Evolutionary conservation across 1,140 invertebrate species (phyloP).

Genomic region (Chironomus tepperi): DNA sequence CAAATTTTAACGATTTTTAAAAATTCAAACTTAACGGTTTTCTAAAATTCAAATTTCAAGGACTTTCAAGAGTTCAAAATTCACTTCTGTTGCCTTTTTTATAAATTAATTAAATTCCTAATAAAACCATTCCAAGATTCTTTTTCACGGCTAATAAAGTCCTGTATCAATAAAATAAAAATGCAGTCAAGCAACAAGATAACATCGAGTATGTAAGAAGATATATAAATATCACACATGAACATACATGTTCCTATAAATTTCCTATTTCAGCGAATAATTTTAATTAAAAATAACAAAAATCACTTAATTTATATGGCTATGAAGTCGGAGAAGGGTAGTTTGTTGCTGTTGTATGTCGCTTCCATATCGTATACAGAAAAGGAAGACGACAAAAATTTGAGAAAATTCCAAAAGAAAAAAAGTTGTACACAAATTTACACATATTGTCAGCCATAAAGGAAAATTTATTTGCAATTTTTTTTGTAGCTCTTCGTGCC

Average conservation of each 20-base stretch:
- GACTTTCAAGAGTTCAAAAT: not conserved
- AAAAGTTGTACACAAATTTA: constrained; percentile 16
- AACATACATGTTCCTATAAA: not conserved
- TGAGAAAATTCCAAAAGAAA: constrained; percentile 8
- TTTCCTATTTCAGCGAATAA: constrained; percentile 19
- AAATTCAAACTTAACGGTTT: too few relatives aligned
- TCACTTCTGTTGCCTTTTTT: too few relatives aligned
- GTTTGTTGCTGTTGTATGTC: not conserved
- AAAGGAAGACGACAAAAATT: not conserved
- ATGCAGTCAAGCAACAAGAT: not conserved
- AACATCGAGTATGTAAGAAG: too few relatives aligned
- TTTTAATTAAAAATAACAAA: constrained; percentile 23
- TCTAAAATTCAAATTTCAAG: too few relatives aligned
- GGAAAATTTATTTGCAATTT: constrained; percentile 22
- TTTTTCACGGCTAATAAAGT: not conserved
- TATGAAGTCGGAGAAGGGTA: too few relatives aligned
- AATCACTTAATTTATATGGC: constrained; percentile 14
- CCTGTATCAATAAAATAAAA: not conserved
- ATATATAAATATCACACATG: too few relatives aligned
- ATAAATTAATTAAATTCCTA: too few relatives aligned
- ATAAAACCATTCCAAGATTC: not conserved
- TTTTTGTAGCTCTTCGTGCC: not conserved
- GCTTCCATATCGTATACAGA: not conserved
- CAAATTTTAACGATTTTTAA: too few relatives aligned
- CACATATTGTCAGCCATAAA: constrained; percentile 22